Conservation (phyloP, 2,113 vertebrate genomes). For the Scomber scombrus region DNA sequence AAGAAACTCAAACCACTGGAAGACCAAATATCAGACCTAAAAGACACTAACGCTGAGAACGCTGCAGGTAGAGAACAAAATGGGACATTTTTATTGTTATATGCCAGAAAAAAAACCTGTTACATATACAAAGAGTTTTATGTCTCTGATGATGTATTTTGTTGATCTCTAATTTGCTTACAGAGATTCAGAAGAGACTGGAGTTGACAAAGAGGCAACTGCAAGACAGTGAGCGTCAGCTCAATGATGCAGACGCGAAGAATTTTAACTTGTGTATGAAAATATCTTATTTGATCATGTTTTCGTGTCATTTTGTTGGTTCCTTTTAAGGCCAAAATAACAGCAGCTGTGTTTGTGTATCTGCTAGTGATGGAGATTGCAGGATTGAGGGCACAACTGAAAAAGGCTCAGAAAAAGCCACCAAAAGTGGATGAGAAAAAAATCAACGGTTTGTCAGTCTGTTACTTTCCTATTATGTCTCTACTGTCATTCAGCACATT, state of each 20-base stretch:
- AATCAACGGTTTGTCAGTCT: constrained; percentile 28
- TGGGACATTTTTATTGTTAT: not conserved
- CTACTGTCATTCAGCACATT: not conserved
- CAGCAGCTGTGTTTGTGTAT: not conserved
- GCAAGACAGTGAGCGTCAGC: constrained; percentile 40
- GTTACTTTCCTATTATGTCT: not conserved
- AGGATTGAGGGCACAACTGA: constrained; percentile 31
- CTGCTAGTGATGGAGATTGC: constrained; percentile 47
- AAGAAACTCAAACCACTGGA: constrained; percentile 39
- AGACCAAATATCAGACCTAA: constrained; percentile 16
- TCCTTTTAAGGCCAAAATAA: not conserved
- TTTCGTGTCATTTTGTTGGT: not conserved
- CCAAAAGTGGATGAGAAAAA: not conserved
- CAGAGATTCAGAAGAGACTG: constrained; percentile 53
- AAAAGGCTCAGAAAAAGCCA: not conserved
- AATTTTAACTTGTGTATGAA: constrained; percentile 39
- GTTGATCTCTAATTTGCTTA: not conserved
- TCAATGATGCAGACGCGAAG: constrained; percentile 12
- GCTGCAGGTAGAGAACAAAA: constrained; percentile 36
- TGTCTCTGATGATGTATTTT: not conserved
- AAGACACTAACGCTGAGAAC: not conserved
- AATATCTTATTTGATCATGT: not conserved
- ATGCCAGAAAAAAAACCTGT: not conserved
- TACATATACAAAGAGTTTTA: not conserved
- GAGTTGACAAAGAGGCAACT: constrained; percentile 20